These are phyloP conservation scores for Micromussa lordhowensis DNA, from an alignment of 92 coral and sea anemone species.

Conservation along the genomic window DNA sequence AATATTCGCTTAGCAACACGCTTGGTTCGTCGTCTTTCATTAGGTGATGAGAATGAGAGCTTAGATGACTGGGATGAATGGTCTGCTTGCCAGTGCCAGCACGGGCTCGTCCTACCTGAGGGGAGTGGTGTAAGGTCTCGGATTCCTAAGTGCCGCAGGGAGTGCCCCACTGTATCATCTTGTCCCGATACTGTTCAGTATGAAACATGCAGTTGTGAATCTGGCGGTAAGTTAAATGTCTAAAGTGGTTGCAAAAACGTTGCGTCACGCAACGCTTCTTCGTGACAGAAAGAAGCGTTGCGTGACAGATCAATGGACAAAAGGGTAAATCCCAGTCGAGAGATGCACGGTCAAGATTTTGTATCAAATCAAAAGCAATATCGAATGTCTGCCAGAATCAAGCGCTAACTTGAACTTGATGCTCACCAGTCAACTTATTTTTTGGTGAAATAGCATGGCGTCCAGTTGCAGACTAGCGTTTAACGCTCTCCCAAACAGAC, in stretches of 20 bases:
- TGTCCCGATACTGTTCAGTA: constrained; percentile 73
- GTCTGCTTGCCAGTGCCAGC: constrained; percentile 74
- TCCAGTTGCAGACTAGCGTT: no score
- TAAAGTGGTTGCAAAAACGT: not conserved
- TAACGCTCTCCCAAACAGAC: no score
- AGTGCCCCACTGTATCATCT: constrained; percentile 20
- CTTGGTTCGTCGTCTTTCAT: not conserved
- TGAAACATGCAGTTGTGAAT: constrained; percentile 46
- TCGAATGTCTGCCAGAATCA: no score
- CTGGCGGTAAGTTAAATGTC: constrained; percentile 14
- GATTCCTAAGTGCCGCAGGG: constrained; percentile 60
- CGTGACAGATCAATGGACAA: no score
- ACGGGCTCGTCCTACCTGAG: constrained; percentile 32
- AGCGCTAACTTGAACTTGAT: no score
- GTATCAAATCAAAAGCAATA: no score
- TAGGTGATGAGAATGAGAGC: constrained; percentile 27
- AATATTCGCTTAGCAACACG: not conserved
- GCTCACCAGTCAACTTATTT: no score
- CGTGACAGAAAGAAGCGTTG: not conserved
- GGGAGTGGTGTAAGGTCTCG: constrained; percentile 70
- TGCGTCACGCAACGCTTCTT: not conserved
- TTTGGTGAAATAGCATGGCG: no score
- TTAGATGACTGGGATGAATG: constrained; percentile 62
- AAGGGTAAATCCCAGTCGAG: no score
- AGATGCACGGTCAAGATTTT: no score